Percentiles rank a stretch among this genome's conserved stretches.
Conservation (phyloP, 2,797 vertebrate genomes). For the Phataginus tricuspis region DNA sequence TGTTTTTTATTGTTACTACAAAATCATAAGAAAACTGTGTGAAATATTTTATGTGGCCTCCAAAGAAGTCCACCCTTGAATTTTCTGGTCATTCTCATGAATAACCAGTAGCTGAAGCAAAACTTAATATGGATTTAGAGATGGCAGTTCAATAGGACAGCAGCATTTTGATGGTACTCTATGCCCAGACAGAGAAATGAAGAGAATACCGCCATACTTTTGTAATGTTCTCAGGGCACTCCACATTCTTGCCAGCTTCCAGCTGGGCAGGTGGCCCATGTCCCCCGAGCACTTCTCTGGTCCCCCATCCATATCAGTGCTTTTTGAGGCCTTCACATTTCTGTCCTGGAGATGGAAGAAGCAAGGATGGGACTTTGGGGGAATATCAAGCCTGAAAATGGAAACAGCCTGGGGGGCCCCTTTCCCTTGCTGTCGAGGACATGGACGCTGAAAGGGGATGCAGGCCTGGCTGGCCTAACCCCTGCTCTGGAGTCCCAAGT, state of each 20-base stretch:
- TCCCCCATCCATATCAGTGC: fast-evolving
- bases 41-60: not conserved
- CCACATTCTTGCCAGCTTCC: not conserved
- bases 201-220: fast-evolving
- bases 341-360: not conserved
- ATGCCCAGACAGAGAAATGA: not conserved
- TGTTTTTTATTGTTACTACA: not conserved
- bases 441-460: fast-evolving
- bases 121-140: not conserved
- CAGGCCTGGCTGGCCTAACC: not conserved
- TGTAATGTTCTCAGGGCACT: no score
- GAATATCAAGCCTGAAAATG: not conserved
- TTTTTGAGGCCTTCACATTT: not conserved
- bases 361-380: not conserved
- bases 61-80: not conserved
- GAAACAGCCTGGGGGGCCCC: not conserved
- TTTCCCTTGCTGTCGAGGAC: not conserved
- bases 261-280: not conserved
- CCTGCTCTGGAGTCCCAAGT: not conserved
- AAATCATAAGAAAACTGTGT: not conserved
- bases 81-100: not conserved
- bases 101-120: not conserved
- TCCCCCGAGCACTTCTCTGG: not conserved
- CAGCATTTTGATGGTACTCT: not conserved
- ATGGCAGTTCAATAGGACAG: not conserved